phyloP scores from a whole-genome alignment of 2,888 invertebrate species.

The Acronicta alni region DNA sequence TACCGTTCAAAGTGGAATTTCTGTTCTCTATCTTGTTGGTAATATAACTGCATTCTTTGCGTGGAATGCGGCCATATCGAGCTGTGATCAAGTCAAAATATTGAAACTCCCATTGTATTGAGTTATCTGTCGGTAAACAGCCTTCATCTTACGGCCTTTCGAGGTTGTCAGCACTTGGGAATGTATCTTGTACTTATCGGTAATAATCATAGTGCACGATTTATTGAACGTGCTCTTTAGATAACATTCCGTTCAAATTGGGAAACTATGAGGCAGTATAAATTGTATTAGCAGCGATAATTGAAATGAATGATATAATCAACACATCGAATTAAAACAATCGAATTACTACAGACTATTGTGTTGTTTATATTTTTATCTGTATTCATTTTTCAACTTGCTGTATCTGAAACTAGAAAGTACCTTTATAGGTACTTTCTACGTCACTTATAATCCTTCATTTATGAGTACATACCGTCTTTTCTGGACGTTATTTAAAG shows the following conservation, averaged over 20 bases:
- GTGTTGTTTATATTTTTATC: too few species aligned
- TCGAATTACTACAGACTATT: too few species aligned
- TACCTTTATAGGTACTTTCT: too few species aligned
- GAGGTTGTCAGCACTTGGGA: conserved; percentile 25
- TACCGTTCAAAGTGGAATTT: conserved; percentile 18
- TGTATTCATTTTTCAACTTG: too few species aligned
- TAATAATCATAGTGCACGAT: conserved; percentile 14
- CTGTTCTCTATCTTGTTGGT: background rate
- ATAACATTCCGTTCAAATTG: conserved; percentile 25
- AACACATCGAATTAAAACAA: background rate
- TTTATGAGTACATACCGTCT: too few species aligned
- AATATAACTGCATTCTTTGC: conserved; percentile 37
- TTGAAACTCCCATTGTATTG: conserved; percentile 48
- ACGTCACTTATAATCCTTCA: too few species aligned
- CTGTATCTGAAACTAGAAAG: too few species aligned
- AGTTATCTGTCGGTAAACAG: conserved; percentile 37
- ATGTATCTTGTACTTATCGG: conserved; percentile 12
- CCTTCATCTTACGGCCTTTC: conserved; percentile 45
- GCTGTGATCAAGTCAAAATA: conserved; percentile 45
- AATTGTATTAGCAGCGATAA: background rate
- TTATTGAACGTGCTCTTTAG: conserved; percentile 5
- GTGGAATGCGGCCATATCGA: conserved; percentile 48
- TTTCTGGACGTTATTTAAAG: too few species aligned
- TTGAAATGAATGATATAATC: background rate
- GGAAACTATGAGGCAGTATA: background rate